Base-by-base conservation (phyloP, 2,888 invertebrate species). In the Scaptomyza tumidula region DNA sequence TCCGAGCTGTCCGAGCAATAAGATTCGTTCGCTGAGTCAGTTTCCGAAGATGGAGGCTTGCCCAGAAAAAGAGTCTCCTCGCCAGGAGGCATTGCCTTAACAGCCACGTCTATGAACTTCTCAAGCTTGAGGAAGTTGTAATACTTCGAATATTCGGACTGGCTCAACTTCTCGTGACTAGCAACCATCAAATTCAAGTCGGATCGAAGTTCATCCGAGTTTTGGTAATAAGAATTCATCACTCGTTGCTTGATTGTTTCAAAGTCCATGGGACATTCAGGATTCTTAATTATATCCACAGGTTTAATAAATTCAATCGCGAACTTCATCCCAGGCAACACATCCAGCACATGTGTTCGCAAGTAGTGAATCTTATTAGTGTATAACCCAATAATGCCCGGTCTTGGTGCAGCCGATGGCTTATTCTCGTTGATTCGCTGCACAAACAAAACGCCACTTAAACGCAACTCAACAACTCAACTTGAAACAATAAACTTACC, bases 311-410 rank as follows among this genome's bases (percentile, higher is more conserved):
- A 78, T 27, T 54, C 59, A 52, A 62, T 24, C 14, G 71, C 67
- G 5, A 71, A 77, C 50, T 75, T 78, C 19, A 1, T 19, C 19
- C 19, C 2, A 19, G 19, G 1, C 19, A 78, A 16, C 16, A 67
- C 75, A 39, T 74, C 78, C 19, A 77, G 49, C 43, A 78, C 31
- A 35, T 67, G 60, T 49, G 67, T 77, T 1, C 62, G 1, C 44
- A 77, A n/a, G 10, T 64, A 74, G 11, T 77, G 78, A n/a, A 77
- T 63, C 29, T 62, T 74, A 10, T 77, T 77, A 0, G 77, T 78
- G 43, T 78, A 77, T 0, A 27, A 7, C 0, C 53, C 76, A 6
- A 13, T 7, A 0, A 58, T 24, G 5, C 27, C 54, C 0, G 45
- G 16, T 11, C 14, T 7, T 4, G 71, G 74, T 16, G 41, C 16